These are phyloP conservation scores for Andrena fulva DNA, from an alignment of 2,888 invertebrate species.

Conservation along the genomic window DNA sequence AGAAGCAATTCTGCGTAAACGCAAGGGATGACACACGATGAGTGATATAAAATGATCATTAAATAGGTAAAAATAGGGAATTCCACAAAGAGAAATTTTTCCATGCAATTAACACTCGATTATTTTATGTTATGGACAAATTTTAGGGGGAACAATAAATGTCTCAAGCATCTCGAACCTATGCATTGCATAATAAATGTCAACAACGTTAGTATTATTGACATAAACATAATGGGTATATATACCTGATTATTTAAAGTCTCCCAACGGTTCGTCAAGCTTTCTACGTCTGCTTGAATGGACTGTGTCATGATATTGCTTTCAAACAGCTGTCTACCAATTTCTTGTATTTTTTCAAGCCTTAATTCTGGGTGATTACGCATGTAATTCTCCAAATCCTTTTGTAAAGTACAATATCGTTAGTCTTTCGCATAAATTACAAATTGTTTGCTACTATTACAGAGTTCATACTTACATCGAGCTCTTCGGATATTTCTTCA, in stretches of 20 bases:
- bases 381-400: conserved; percentile 94
- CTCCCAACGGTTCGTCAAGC: conserved; percentile 88
- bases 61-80: background rate
- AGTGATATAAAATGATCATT: background rate
- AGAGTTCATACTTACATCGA: conserved; percentile 88
- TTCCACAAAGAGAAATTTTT: background rate
- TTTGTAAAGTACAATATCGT: conserved; percentile 26
- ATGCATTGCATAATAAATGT: background rate
- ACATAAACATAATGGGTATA: conserved; percentile 32
- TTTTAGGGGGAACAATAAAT: conserved; percentile 17
- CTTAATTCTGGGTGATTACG: conserved; percentile 91
- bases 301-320: conserved; percentile 91
- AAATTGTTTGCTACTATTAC: conserved; percentile 3
- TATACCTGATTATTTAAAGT: conserved; percentile 89
- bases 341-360: conserved; percentile 90
- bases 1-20: background rate
- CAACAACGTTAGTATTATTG: background rate
- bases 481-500: conserved; percentile 95
- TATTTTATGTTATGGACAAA: conserved; percentile 43
- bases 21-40: background rate
- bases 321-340: conserved; percentile 90
- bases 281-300: conserved; percentile 89
- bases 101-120: conserved; percentile 60
- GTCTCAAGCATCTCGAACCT: conserved; percentile 17
- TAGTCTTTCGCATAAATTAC: background rate